Evolutionary conservation across 2,888 invertebrate species (phyloP), one percentile per base, ranked within the genome.

Genomic region (Rhingia rostrata): DNA sequence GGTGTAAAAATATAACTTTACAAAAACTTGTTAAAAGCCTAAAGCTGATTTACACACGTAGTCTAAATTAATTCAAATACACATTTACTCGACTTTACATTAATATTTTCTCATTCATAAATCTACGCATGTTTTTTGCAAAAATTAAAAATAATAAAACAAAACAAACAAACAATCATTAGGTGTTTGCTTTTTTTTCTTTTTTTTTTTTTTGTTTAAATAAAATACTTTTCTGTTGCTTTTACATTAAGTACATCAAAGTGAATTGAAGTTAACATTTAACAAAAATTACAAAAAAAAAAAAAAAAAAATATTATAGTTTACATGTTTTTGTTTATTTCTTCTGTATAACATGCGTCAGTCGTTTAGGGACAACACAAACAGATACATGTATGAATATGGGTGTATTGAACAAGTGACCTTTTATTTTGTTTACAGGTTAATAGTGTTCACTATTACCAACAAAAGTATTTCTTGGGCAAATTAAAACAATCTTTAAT

Each of bases 401-500:
- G 30, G 43, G 37, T 56, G 47, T 41, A 61, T 64, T 63, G 54
- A 63, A 47, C 30, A 43, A 39, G 47, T 73, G 79, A 67, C 60
- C 39, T 7, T 66, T 41, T n/a, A 32, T 22, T 37, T 9, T 56
- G 37, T 9, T 56, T 67, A 33, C 54, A 35, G 12, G 43, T 61
- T 60, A 22, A n/a, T 64, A 30, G 45, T 70, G 37, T 45, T 63
- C 12, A 63, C 32, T 49, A 43, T 66, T 63, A 78, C 56, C 66
- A 83, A 75, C 67, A 73, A 78, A 83, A 78, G 49, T 83, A 83
- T 69, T 67, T 73, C 39, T 79, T 78, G 33, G 83, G 79, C 56
- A 78, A 58, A 32, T 78, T 78, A 43, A 78, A 83, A 69, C 83
- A 83, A 83, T 83, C 83, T 63, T 83, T 83, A 83, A 79, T 83